Evolutionary conservation across 1,140 invertebrate species (phyloP).

Genomic region (Platorchestia sp.): DNA sequence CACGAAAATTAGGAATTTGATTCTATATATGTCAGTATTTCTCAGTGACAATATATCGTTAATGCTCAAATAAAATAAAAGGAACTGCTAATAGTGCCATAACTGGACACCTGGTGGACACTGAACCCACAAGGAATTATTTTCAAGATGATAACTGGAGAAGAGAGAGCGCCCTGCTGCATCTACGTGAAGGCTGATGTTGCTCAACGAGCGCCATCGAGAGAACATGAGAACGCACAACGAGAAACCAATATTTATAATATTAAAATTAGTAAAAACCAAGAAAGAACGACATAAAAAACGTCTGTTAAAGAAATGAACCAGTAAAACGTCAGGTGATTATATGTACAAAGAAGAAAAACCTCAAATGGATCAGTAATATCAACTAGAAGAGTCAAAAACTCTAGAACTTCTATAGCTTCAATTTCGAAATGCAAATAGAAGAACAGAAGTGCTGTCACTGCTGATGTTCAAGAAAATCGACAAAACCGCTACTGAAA

Average conservation of each 20-base stretch:
- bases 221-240: neutral
- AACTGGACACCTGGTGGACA: too few relatives aligned
- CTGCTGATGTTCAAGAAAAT: neutral
- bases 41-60: too few relatives aligned
- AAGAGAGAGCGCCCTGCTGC: neutral
- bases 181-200: neutral
- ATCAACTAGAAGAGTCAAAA: neutral
- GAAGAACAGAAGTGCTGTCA: neutral
- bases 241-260: neutral
- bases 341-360: neutral
- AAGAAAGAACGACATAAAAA: neutral
- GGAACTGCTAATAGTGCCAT: too few relatives aligned
- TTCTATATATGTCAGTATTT: too few relatives aligned
- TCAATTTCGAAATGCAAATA: neutral
- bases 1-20: too few relatives aligned
- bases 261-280: neutral
- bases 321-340: neutral
- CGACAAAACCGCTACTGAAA: neutral
- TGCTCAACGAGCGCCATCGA: neutral
- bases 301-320: neutral
- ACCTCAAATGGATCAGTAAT: neutral
- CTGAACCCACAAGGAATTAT: too few relatives aligned
- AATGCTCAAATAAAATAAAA: too few relatives aligned
- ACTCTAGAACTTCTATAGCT: neutral
- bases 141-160: too few relatives aligned